Percentiles rank a stretch among this genome's conserved stretches.
Evolutionary conservation across 1,140 invertebrate genomes (phyloP).

Genomic region (fruit fly (Drosophila melanogaster)): Release_6_plus_ISO1_MT NT_037436.4:16404001-16404500

Average conservation of each 20-base stretch:
- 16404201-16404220: slow-evolving; percentile 38
- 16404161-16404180: slow-evolving; percentile 36
- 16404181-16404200: slow-evolving; percentile 4
- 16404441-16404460: slow-evolving; percentile 75
- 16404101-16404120: slow-evolving; percentile 83
- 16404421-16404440: slow-evolving; percentile 49
- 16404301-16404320: slow-evolving; percentile 83
- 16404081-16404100: slow-evolving; percentile 83
- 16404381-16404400: slow-evolving; percentile 33
- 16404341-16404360: slow-evolving; percentile 76
- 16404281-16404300: slow-evolving; percentile 76
- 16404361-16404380: slow-evolving; percentile 19
- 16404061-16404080: slow-evolving; percentile 76
- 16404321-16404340: slow-evolving; percentile 82
- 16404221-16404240: slow-evolving; percentile 44
- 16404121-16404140: slow-evolving; percentile 84
- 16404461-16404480: slow-evolving; percentile 80
- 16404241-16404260: slow-evolving; percentile 50
- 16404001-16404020: slow-evolving; percentile 50
- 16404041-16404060: slow-evolving; percentile 81
- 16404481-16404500: slow-evolving; percentile 71
- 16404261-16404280: slow-evolving; percentile 54
- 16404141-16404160: slow-evolving; percentile 67
- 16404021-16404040: slow-evolving; percentile 74
- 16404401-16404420: slow-evolving; percentile 33